Evolutionary conservation across 2,797 vertebrate species (phyloP).

Genomic region (Ptychobarbus kaznakovi): DNA sequence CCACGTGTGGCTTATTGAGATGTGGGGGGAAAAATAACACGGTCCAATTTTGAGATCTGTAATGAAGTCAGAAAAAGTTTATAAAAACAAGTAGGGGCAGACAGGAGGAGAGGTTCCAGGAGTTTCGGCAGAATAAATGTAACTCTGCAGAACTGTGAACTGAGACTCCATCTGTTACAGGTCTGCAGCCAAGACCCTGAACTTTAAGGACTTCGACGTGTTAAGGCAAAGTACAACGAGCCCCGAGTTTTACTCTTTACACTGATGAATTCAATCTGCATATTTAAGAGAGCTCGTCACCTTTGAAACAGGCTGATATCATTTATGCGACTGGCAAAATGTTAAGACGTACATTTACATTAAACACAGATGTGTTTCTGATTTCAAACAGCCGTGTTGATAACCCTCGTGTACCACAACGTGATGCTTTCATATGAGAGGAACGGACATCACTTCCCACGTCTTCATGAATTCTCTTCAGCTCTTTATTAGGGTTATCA

Average conservation of each 20-base stretch:
- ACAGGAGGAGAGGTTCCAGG: slow-evolving; percentile 59
- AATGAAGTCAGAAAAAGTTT: slow-evolving; percentile 67
- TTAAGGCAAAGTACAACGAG: slow-evolving; percentile 53
- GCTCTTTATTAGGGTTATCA: background rate
- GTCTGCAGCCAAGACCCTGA: slow-evolving; percentile 56
- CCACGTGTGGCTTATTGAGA: slow-evolving; percentile 72
- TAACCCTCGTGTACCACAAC: slow-evolving; percentile 30
- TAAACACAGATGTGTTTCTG: slow-evolving; percentile 39
- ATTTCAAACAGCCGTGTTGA: slow-evolving; percentile 13
- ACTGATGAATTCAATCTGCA: slow-evolving; percentile 42
- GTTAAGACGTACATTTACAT: slow-evolving; percentile 22
- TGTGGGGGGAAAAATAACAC: slow-evolving; percentile 32
- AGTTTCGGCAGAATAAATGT: slow-evolving; percentile 58
- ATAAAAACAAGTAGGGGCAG: slow-evolving; percentile 65
- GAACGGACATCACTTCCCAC: background rate
- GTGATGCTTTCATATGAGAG: slow-evolving; percentile 13
- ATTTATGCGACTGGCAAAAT: slow-evolving; percentile 28
- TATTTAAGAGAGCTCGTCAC: slow-evolving; percentile 3
- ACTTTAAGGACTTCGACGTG: slow-evolving; percentile 42
- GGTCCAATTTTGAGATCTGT: slow-evolving; percentile 63
- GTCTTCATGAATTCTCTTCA: background rate
- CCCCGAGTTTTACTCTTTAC: slow-evolving; percentile 15
- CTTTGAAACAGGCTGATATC: slow-evolving; percentile 13
- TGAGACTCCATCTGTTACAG: slow-evolving; percentile 54
- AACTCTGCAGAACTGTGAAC: slow-evolving; percentile 48